Evolutionary conservation across 2,113 vertebrate species (phyloP).

Genomic region (Tetrao urogallus): DNA sequence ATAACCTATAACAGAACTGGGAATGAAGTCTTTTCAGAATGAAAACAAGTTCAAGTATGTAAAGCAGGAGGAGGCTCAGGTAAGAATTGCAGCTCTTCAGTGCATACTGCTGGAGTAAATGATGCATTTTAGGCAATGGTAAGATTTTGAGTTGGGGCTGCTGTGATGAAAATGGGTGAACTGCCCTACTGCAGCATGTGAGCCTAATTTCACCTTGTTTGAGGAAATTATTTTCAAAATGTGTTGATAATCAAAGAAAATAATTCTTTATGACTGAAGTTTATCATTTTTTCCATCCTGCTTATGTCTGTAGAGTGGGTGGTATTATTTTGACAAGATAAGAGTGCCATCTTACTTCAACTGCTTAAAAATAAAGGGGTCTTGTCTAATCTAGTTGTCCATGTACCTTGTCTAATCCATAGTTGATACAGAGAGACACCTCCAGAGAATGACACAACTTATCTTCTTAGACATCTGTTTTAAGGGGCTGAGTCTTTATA

Average conservation of each 20-base stretch:
- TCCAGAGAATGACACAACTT: neutral
- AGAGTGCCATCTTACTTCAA: neutral
- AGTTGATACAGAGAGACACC: neutral
- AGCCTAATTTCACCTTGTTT: neutral
- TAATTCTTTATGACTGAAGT: neutral
- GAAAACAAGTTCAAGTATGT: neutral
- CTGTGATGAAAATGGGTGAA: neutral
- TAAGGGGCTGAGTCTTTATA: neutral
- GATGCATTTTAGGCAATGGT: neutral
- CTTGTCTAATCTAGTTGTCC: neutral
- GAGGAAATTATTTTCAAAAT: neutral
- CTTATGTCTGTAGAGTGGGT: neutral
- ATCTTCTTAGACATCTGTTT: neutral
- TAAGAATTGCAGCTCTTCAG: neutral
- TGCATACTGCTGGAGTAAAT: neutral
- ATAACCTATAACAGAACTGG: neutral
- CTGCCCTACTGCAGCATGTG: neutral
- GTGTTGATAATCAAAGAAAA: neutral
- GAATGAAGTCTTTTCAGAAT: neutral
- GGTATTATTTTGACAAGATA: neutral
- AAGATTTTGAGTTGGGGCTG: neutral
- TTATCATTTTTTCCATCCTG: neutral
- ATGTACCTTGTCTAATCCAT: neutral
- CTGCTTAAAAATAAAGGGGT: neutral
- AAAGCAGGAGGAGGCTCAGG: neutral